Evolutionary conservation across 2,797 vertebrate species (phyloP).

Genomic region (Catharus ustulatus): DNA sequence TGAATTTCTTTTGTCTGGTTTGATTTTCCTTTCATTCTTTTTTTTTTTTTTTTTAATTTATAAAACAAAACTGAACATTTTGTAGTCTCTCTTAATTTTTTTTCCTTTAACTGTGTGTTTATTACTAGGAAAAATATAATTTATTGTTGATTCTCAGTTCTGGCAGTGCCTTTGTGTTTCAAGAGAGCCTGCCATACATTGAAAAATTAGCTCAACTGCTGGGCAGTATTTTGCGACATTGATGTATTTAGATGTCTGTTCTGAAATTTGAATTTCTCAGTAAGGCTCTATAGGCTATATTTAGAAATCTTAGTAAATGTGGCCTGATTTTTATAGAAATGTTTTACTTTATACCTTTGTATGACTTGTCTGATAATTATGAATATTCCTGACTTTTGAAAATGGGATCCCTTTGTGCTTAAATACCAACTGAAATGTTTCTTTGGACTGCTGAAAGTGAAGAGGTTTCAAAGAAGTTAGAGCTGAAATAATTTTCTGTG

Average conservation of each 20-base stretch:
- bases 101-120: background rate
- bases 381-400: slow-evolving; percentile 6
- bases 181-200: background rate
- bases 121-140: background rate
- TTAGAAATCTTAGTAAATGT: background rate
- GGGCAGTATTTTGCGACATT: slow-evolving; percentile 9
- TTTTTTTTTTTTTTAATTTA: background rate
- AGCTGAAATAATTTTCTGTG: background rate
- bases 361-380: background rate
- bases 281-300: background rate
- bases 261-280: background rate
- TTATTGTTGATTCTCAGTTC: background rate
- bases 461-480: background rate
- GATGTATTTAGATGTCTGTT: slow-evolving; percentile 10
- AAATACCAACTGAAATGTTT: background rate
- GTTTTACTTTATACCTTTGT: background rate
- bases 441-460: background rate
- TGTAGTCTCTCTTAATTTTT: background rate
- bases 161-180: background rate
- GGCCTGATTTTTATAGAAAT: background rate
- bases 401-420: background rate
- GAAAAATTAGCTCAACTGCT: background rate
- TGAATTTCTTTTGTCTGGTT: background rate
- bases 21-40: background rate
- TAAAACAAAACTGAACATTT: background rate